phyloP scores from a whole-genome alignment of 2,888 invertebrate species.

The Eutolmus rufibarbis region DNA sequence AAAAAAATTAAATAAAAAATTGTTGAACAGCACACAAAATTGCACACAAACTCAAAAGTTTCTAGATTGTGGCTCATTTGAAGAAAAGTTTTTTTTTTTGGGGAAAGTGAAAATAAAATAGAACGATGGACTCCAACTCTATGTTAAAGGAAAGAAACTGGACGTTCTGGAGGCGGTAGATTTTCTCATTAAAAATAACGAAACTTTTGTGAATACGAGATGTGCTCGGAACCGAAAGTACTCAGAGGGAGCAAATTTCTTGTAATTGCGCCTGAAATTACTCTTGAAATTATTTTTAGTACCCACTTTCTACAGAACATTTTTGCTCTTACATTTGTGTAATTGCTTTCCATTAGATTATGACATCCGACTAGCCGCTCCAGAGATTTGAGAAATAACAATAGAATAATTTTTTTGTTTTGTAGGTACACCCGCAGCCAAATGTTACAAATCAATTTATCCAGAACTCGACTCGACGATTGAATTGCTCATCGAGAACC shows the following conservation, averaged over 20 bases:
- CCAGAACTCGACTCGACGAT: no score
- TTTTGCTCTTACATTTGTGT: neutral
- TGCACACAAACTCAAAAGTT: neutral
- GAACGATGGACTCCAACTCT: neutral
- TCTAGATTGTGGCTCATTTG: neutral
- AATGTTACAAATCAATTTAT: neutral
- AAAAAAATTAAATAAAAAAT: neutral
- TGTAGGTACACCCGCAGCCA: neutral
- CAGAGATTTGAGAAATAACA: neutral
- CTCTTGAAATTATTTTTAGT: neutral
- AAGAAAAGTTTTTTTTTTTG: neutral
- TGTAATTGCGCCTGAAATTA: neutral
- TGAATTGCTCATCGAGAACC: no score
- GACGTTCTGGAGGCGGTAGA: neutral
- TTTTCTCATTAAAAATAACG: neutral
- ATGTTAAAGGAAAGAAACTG: neutral
- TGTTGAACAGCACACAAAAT: neutral
- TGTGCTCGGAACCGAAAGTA: neutral
- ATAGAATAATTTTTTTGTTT: neutral
- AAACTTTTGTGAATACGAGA: neutral
- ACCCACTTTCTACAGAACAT: neutral
- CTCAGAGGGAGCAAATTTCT: neutral
- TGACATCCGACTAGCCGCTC: neutral
- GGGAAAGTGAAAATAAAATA: neutral
- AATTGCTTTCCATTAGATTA: neutral